phyloP scores from a whole-genome alignment of 2,113 vertebrate species.

The Sciurus niger region DNA sequence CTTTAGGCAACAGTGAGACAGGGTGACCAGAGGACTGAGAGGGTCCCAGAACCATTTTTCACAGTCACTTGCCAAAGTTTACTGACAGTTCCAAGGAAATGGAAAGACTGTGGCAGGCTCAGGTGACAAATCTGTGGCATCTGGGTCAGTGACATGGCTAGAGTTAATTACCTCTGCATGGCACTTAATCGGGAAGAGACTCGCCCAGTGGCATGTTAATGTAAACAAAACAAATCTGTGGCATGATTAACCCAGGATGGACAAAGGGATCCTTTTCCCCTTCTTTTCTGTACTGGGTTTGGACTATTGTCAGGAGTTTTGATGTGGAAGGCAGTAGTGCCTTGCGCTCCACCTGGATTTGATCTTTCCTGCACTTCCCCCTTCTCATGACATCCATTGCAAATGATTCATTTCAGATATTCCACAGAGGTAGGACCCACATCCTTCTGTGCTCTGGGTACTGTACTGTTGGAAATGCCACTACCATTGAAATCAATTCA shows the following conservation, averaged over 20 bases:
- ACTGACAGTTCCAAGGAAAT: background rate
- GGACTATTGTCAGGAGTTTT: background rate
- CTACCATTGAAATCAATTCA: slow-evolving; percentile 15
- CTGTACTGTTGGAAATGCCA: slow-evolving; percentile 46
- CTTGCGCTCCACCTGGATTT: background rate
- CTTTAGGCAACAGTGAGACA: background rate
- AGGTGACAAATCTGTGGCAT: fast-evolving
- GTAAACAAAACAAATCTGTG: slow-evolving; percentile 58
- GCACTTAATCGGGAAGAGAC: slow-evolving; percentile 39
- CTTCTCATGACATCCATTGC: background rate
- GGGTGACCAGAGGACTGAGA: background rate
- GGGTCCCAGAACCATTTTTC: slow-evolving; percentile 40
- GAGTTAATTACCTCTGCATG: background rate
- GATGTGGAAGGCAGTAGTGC: background rate
- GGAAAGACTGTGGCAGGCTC: background rate
- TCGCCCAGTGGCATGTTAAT: background rate
- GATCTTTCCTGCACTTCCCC: background rate
- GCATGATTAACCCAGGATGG: slow-evolving; percentile 33
- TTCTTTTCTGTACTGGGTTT: background rate
- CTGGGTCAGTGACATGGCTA: background rate
- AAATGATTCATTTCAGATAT: background rate
- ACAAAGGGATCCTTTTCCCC: background rate
- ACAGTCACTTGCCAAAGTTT: background rate
- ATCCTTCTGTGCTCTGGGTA: slow-evolving; percentile 10
- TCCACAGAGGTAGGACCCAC: background rate